These are phyloP conservation scores for Deroplatys truncata DNA, from an alignment of 2,888 invertebrate species.

Conservation along the genomic window DNA sequence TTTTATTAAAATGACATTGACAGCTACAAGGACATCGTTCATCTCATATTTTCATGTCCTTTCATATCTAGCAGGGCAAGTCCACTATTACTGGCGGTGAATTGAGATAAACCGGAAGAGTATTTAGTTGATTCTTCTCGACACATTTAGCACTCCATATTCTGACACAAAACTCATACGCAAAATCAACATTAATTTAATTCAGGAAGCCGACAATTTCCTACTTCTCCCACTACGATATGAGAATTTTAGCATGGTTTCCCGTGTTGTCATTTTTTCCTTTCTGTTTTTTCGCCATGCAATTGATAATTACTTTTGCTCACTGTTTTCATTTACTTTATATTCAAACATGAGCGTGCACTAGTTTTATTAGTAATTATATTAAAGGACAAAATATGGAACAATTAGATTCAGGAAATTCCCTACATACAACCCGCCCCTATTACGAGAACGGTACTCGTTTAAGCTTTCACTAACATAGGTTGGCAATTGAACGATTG, in stretches of 20 bases:
- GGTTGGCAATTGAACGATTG: not conserved
- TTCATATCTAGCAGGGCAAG: not conserved
- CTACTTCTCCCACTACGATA: not conserved
- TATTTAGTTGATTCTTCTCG: not conserved
- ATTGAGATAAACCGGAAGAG: not conserved
- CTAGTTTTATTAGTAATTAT: too few relatives aligned
- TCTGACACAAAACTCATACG: not conserved
- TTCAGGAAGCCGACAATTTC: not conserved
- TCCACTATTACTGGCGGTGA: not conserved
- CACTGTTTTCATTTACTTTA: not conserved
- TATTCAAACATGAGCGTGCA: not conserved
- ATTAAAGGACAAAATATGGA: too few relatives aligned
- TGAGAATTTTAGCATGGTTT: not conserved
- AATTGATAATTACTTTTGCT: not conserved
- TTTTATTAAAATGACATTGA: conserved; percentile 32
- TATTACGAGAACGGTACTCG: too few relatives aligned
- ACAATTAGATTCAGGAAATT: too few relatives aligned
- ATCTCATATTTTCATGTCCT: conserved; percentile 6
- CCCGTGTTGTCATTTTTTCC: not conserved
- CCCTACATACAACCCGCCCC: too few relatives aligned
- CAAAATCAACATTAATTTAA: not conserved
- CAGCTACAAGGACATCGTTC: conserved; percentile 22
- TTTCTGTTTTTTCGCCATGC: not conserved
- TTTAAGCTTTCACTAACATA: not conserved
- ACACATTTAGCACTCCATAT: not conserved